phyloP scores from a whole-genome alignment of 2,113 vertebrate species.

The Lathamus discolor region DNA sequence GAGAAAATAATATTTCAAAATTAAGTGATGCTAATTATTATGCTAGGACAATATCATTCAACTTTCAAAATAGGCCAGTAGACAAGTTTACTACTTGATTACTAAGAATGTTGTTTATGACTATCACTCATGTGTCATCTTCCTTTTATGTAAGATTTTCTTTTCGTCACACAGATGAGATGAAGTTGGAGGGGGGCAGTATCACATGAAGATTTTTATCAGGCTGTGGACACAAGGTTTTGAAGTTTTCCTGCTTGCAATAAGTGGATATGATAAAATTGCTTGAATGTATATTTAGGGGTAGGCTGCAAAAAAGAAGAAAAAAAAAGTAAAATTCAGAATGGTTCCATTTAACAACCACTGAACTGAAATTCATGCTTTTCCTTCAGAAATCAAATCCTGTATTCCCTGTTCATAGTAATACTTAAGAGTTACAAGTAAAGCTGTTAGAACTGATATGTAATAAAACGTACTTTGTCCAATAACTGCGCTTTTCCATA shows the following conservation, averaged over 20 bases:
- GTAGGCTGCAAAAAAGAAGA: not conserved
- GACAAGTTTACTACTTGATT: not conserved
- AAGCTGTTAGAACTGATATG: not conserved
- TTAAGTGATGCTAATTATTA: not conserved
- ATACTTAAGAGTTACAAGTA: not conserved
- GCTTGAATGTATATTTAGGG: not conserved
- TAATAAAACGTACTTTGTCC: not conserved
- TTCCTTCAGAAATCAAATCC: not conserved
- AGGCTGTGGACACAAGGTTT: not conserved
- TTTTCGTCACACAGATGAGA: not conserved
- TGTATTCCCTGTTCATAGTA: not conserved
- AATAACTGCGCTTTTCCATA: not conserved
- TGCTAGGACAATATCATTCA: not conserved
- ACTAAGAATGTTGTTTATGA: not conserved
- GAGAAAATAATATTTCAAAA: not conserved
- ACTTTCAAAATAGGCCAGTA: not conserved
- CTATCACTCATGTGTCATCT: not conserved
- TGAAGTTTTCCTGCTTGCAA: not conserved
- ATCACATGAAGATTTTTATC: not conserved
- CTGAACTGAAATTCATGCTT: accelerated
- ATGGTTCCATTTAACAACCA: not conserved
- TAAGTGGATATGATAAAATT: not conserved
- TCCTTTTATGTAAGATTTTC: not conserved
- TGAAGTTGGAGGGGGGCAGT: not conserved
- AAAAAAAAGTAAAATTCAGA: not conserved